phyloP scores from a whole-genome alignment of 1,140 invertebrate species.

The Copidosoma floridanum region DNA sequence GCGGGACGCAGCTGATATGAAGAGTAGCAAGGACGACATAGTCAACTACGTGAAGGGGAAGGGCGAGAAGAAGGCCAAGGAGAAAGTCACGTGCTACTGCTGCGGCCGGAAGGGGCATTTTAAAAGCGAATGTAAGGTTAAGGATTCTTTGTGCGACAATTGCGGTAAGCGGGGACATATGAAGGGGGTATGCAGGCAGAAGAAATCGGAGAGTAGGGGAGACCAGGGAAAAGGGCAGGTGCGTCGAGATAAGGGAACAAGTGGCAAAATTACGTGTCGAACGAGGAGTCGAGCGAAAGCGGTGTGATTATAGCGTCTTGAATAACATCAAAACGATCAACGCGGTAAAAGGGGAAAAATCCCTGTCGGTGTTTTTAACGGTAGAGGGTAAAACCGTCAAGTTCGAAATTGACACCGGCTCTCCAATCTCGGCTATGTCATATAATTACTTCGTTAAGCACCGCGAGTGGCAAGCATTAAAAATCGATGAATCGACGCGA shows the following conservation, averaged over 20 bases:
- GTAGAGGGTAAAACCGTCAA: not conserved
- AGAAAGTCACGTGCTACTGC: not conserved
- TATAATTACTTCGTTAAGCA: not conserved
- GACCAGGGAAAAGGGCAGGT: too few relatives aligned
- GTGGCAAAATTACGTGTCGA: too few relatives aligned
- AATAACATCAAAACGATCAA: too few relatives aligned
- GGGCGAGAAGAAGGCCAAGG: not conserved
- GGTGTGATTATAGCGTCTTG: too few relatives aligned
- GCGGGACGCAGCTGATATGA: constrained; percentile 25
- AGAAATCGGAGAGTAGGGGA: too few relatives aligned
- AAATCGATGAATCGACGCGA: too few relatives aligned
- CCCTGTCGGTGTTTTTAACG: too few relatives aligned
- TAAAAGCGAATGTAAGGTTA: not conserved
- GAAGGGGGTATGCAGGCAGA: too few relatives aligned
- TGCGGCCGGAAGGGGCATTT: not conserved
- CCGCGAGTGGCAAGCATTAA: not conserved
- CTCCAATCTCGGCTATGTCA: constrained; percentile 7
- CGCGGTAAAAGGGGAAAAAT: too few relatives aligned
- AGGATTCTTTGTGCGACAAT: not conserved
- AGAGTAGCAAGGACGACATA: not conserved
- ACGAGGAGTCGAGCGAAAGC: too few relatives aligned
- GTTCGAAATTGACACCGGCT: constrained; percentile 21
- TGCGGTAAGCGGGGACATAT: not conserved
- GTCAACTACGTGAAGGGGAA: not conserved
- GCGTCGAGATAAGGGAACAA: too few relatives aligned